Evolutionary conservation across 2,113 vertebrate genomes (phyloP).

Genomic region (Calonectris borealis): DNA sequence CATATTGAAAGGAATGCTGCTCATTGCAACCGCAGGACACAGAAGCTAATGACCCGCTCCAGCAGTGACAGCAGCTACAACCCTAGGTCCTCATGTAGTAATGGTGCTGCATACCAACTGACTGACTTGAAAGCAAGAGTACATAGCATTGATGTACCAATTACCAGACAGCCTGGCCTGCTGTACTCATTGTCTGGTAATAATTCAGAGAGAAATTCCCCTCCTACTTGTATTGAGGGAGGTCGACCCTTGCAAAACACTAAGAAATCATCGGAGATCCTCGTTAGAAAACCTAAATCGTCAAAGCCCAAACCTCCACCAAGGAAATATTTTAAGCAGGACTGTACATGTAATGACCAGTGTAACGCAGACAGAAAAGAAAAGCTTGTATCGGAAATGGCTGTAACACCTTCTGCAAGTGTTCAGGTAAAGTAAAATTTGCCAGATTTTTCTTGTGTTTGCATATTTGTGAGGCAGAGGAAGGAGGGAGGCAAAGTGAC

Average conservation of each 20-base stretch:
- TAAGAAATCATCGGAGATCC: slow-evolving; percentile 73
- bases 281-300: slow-evolving; percentile 72
- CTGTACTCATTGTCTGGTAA: not conserved
- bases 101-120: slow-evolving; percentile 33
- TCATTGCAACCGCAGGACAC: slow-evolving; percentile 55
- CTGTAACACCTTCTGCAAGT: slow-evolving; percentile 20
- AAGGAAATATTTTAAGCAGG: slow-evolving; percentile 81
- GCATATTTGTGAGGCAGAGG: not conserved
- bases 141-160: slow-evolving; percentile 73
- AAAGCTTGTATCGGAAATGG: not conserved
- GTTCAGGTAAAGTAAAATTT: slow-evolving; percentile 73
- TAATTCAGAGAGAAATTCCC: slow-evolving; percentile 62
- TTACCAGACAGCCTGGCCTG: slow-evolving; percentile 41
- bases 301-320: slow-evolving; percentile 79
- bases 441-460: not conserved
- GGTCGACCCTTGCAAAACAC: slow-evolving; percentile 66
- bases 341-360: slow-evolving; percentile 67
- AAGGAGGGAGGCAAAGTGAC: not conserved
- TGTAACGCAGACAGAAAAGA: slow-evolving; percentile 54
- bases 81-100: slow-evolving; percentile 42
- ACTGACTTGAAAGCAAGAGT: slow-evolving; percentile 50
- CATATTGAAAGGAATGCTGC: slow-evolving; percentile 69
- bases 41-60: slow-evolving; percentile 87
- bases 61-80: slow-evolving; percentile 86
- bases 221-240: slow-evolving; percentile 26